phyloP scores from a whole-genome alignment of 2,888 invertebrate genomes.

The Himalopsyche japonica region DNA sequence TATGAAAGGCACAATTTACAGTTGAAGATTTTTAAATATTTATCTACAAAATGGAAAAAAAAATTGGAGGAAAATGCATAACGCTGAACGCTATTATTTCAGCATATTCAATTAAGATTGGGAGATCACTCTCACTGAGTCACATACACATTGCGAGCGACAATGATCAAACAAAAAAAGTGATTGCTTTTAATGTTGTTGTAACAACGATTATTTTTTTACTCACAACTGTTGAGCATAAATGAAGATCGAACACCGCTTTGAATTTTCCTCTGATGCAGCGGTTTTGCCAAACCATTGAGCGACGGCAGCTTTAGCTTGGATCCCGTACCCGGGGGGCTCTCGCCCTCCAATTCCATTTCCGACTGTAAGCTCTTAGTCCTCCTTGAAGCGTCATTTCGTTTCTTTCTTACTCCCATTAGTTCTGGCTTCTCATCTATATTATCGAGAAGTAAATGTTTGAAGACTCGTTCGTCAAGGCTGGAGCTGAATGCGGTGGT shows the following conservation, averaged over 20 bases:
- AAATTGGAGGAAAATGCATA: too few relatives aligned
- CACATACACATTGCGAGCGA: too few relatives aligned
- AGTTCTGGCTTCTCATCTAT: constrained; percentile 43
- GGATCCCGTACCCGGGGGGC: constrained; percentile 30
- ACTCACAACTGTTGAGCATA: constrained; percentile 42
- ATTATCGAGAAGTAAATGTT: constrained; percentile 45
- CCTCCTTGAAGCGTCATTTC: constrained; percentile 49
- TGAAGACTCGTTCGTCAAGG: constrained; percentile 46
- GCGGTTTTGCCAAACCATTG: constrained; percentile 55
- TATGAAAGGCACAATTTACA: too few relatives aligned
- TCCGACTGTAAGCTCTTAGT: constrained; percentile 36
- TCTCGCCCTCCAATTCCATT: constrained; percentile 8
- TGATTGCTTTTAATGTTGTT: too few relatives aligned
- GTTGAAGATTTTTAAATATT: too few relatives aligned
- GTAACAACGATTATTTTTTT: too few relatives aligned
- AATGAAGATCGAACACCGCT: constrained; percentile 47
- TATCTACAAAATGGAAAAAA: too few relatives aligned
- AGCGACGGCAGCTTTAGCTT: constrained; percentile 61
- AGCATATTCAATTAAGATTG: too few relatives aligned
- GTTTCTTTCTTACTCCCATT: constrained; percentile 45
- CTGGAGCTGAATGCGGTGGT: constrained; percentile 39
- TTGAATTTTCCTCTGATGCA: constrained; percentile 54
- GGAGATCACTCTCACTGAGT: too few relatives aligned
- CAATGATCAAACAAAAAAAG: too few relatives aligned
- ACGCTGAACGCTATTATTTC: too few relatives aligned